phyloP scores from a whole-genome alignment of 2,888 invertebrate species.

The Eutolmus rufibarbis region DNA sequence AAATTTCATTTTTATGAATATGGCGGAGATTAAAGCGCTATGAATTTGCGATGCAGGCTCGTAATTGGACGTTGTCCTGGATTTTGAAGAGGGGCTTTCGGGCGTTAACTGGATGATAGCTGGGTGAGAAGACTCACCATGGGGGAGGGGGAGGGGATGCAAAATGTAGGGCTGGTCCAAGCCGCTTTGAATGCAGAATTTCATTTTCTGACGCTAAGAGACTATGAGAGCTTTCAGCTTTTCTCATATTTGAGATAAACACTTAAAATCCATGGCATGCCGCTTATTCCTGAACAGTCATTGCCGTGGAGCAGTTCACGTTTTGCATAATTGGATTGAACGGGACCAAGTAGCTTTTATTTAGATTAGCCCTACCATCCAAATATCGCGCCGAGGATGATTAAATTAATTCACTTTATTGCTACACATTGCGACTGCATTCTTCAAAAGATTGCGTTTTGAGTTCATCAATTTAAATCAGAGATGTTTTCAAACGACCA shows the following conservation, averaged over 20 bases:
- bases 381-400: not conserved
- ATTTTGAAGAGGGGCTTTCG: slow-evolving; percentile 21
- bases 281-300: not conserved
- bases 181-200: not conserved
- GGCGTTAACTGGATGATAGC: slow-evolving; percentile 22
- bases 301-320: not conserved
- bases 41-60: slow-evolving; percentile 30
- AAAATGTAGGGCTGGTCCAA: not conserved
- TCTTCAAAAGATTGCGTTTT: not conserved
- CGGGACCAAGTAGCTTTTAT: not conserved
- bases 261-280: not conserved
- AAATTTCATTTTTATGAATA: slow-evolving; percentile 41
- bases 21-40: slow-evolving; percentile 38
- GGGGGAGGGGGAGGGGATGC: not conserved
- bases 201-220: not conserved
- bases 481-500: not conserved
- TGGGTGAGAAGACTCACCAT: not conserved
- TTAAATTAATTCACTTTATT: not conserved
- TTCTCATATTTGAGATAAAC: not conserved
- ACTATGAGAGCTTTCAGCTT: not conserved
- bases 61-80: slow-evolving; percentile 25
- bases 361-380: not conserved
- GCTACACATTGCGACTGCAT: not conserved
- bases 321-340: not conserved
- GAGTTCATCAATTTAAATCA: not conserved